Percentiles rank a stretch among this genome's conserved stretches.
phyloP scores from a whole-genome alignment of 2,113 vertebrate genomes.

The Hucho hucho region DNA sequence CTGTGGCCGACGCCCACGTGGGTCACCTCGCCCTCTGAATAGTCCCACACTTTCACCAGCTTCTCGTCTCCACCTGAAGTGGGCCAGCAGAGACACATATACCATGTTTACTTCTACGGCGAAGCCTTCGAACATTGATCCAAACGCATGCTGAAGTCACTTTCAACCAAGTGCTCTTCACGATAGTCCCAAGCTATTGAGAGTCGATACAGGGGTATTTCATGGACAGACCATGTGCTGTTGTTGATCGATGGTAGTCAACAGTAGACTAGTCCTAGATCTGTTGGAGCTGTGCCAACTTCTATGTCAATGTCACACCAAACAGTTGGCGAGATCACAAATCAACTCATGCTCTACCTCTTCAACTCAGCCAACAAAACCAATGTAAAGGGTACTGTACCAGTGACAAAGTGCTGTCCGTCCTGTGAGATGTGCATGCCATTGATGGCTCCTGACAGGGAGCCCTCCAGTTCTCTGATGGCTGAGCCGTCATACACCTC shows the following conservation, averaged over 20 bases:
- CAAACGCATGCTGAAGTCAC: no score
- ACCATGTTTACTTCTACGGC: neutral
- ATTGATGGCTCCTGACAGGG: conserved; percentile 80
- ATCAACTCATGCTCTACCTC: neutral
- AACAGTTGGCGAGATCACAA: neutral
- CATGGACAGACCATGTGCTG: no score
- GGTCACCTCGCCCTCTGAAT: conserved; percentile 78
- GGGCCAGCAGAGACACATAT: neutral
- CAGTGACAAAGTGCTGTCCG: conserved; percentile 82
- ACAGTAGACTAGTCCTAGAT: no score
- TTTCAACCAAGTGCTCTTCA: no score
- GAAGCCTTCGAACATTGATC: neutral
- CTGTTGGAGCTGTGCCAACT: no score
- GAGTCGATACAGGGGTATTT: no score
- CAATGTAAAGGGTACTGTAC: conserved; percentile 53
- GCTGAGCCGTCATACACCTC: conserved; percentile 80
- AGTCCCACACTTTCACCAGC: conserved; percentile 87
- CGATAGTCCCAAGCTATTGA: no score
- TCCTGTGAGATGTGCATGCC: conserved; percentile 81
- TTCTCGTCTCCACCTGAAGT: conserved; percentile 87
- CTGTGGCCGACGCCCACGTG: conserved; percentile 82
- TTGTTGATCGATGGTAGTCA: no score
- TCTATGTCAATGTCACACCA: no score
- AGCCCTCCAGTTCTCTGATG: conserved; percentile 82
- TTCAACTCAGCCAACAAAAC: neutral